A percentile compares a stretch with the other conserved stretches of the same genome.
Conservation (phyloP, 37 sponge, comb jelly and placozoan species). For the Oscarella lobularis region DNA sequence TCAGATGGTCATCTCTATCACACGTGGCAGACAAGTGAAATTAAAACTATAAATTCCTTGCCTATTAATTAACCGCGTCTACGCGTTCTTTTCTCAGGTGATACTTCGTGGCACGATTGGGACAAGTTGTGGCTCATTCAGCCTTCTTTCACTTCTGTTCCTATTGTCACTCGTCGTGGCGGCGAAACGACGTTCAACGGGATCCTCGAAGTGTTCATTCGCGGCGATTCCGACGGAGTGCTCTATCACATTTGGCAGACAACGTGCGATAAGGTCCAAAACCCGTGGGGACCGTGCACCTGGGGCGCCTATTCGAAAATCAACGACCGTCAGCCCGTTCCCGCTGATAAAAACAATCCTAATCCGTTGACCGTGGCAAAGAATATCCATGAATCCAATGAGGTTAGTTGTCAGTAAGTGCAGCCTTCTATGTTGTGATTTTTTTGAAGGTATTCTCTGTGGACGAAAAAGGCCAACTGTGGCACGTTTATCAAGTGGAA, state of each 20-base stretch:
- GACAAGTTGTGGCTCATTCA: constrained; percentile 20
- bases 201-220: constrained; percentile 28
- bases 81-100: too few relatives aligned
- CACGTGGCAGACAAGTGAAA: constrained; percentile 72
- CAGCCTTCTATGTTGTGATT: too few relatives aligned
- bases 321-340: too few relatives aligned
- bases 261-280: constrained; percentile 44
- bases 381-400: constrained; percentile 38
- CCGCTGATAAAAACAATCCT: not conserved
- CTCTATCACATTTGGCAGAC: constrained; percentile 45
- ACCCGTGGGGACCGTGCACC: constrained; percentile 62
- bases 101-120: constrained; percentile 20
- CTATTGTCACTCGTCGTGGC: constrained; percentile 35
- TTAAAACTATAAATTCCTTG: too few relatives aligned
- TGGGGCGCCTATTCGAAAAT: constrained; percentile 20
- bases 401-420: constrained; percentile 11
- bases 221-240: constrained; percentile 29
- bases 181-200: constrained; percentile 44
- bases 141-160: constrained; percentile 29
- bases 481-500: constrained; percentile 44
- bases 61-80: too few relatives aligned
- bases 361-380: constrained; percentile 31
- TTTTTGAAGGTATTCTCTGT: constrained; percentile 44
- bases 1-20: constrained; percentile 15
- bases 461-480: constrained; percentile 17